Evolutionary conservation across 2,797 vertebrate genomes (phyloP), one percentile per base, ranked within the genome.

Genomic region (Microhierax caerulescens): DNA sequence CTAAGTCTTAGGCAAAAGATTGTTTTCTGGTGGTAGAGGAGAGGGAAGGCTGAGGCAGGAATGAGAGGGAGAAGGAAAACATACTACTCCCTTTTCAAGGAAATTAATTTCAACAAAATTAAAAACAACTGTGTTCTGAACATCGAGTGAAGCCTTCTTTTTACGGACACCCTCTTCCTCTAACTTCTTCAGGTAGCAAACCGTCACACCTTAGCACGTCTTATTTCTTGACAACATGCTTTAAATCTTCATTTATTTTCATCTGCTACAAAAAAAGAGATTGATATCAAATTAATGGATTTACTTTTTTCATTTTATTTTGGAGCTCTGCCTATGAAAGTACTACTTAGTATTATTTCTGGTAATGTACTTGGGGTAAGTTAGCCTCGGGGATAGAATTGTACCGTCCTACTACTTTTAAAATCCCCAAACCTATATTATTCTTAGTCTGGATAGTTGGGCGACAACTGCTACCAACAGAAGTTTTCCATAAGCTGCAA

Each of bases 331-430:
- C 45, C 25, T 41, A 20, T 14, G 39, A 10, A 57, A 61, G 16
- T 48, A 9, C 34, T 7, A 3, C 28, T 53, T 24, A 14, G 9
- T 36, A 5, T n/a, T 3, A 27, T 57, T 70, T 57, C 37, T 53
- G 51, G 43, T 48, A 9, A 39, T 0, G 1, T 45, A 10, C 1
- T 7, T 18, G 23, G 47, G 39, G 32, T 5, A 18, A 16, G 34
- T 32, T 57, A 54, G 43, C 57, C 39, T 27, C 21, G 16, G 32
- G 30, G n/a, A 6, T 10, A 7, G 61, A 56, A 11, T 9, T 48
- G 43, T 2, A 27, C n/a, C 48, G 57, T 61, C 57, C 54, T 54
- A 12, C 51, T 80, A 1, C 45, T 54, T 2, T 2, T 60, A 15
- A 63, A 41, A 59, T 20, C 32, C 25, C 27, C 17, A 37, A 27